Evolutionary conservation across 2,797 vertebrate genomes (phyloP).

Genomic region (Poecilia gillii): DNA sequence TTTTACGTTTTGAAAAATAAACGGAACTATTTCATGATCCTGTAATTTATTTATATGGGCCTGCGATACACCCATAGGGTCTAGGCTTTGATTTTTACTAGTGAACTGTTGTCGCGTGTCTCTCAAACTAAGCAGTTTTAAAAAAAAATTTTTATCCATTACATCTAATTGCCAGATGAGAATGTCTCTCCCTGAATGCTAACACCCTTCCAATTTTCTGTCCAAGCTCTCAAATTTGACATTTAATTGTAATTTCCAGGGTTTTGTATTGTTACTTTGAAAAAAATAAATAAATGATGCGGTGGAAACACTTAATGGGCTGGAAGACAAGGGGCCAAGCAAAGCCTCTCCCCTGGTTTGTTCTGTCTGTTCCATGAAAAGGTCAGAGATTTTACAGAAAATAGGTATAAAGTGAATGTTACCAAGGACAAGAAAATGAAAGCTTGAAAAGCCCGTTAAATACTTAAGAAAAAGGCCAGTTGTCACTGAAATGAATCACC

Average conservation of each 20-base stretch:
- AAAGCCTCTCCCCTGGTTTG: neutral
- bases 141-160: neutral
- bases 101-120: neutral
- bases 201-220: neutral
- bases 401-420: neutral
- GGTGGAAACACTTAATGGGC: slow-evolving; percentile 5
- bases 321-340: neutral
- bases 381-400: slow-evolving; percentile 7
- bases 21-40: neutral
- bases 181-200: neutral
- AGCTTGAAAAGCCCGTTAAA: neutral
- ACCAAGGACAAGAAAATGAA: neutral
- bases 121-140: neutral
- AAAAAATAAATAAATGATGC: neutral
- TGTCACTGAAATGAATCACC: neutral
- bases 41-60: neutral
- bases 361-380: slow-evolving; percentile 2
- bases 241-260: neutral
- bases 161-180: neutral
- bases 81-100: neutral
- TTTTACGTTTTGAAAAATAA: neutral
- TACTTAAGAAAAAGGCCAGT: neutral
- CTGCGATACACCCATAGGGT: neutral
- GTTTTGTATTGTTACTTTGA: neutral
- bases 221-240: slow-evolving; percentile 3